phyloP scores from a whole-genome alignment of 1,140 invertebrate genomes.

The Mamestra configurata region DNA sequence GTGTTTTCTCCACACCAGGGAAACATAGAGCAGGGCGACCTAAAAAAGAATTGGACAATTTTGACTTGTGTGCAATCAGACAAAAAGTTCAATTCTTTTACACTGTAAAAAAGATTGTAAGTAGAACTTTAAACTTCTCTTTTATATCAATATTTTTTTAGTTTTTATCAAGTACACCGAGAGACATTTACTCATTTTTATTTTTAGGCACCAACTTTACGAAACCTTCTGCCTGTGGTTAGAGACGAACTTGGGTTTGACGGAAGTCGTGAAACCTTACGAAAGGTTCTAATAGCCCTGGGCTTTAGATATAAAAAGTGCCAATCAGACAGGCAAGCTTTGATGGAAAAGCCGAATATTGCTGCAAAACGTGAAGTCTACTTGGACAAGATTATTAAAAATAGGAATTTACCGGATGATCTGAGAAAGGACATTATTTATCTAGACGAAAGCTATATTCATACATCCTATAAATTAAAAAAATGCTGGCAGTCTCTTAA shows the following conservation, averaged over 20 bases:
- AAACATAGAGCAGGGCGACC: neutral
- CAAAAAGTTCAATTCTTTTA: constrained; percentile 16
- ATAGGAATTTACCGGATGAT: no score
- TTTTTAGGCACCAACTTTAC: neutral
- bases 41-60: neutral
- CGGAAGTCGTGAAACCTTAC: neutral
- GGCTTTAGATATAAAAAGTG: constrained; percentile 6
- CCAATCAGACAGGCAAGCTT: neutral
- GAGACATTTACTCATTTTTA: no score
- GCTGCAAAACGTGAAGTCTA: neutral
- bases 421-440: neutral
- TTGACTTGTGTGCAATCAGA: constrained; percentile 5
- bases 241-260: neutral
- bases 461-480: neutral
- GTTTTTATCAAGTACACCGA: no score
- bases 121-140: no score
- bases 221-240: neutral
- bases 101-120: neutral
- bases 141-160: no score
- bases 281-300: neutral
- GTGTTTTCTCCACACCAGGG: neutral
- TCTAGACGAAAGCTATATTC: neutral
- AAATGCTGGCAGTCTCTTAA: no score
- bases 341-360: constrained; percentile 12
- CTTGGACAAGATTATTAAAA: no score